phyloP scores from a whole-genome alignment of 2,113 vertebrate genomes.

The Mugil cephalus region DNA sequence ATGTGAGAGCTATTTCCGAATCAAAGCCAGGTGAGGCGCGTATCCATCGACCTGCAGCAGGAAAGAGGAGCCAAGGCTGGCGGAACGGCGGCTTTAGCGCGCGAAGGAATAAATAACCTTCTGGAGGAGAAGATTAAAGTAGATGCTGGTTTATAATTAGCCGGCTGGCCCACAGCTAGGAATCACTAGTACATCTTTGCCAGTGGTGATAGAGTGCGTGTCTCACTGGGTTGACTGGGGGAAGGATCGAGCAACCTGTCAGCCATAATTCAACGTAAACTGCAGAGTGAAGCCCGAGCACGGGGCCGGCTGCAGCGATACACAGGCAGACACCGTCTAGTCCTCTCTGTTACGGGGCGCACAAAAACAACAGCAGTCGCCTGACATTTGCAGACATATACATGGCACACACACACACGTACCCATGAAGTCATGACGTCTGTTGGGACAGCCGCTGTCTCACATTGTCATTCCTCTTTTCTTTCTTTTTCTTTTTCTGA shows the following conservation, averaged over 20 bases:
- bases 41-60: background rate
- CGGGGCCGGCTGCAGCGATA: background rate
- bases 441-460: background rate
- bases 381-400: background rate
- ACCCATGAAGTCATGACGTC: too few relatives aligned
- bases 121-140: slow-evolving; percentile 72
- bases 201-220: slow-evolving; percentile 73
- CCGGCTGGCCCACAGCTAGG: slow-evolving; percentile 58
- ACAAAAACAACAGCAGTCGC: background rate
- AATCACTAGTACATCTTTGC: slow-evolving; percentile 78
- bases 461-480: background rate
- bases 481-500: too few relatives aligned
- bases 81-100: slow-evolving; percentile 46
- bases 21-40: slow-evolving; percentile 25
- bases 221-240: slow-evolving; percentile 66
- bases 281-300: slow-evolving; percentile 12
- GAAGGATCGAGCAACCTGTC: slow-evolving; percentile 72
- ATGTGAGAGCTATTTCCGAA: slow-evolving; percentile 40
- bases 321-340: background rate
- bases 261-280: slow-evolving; percentile 74
- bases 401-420: background rate
- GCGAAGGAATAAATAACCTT: slow-evolving; percentile 69
- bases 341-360: slow-evolving; percentile 1
- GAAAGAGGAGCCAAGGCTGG: slow-evolving; percentile 44
- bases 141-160: slow-evolving; percentile 83